phyloP scores from a whole-genome alignment of 2,888 invertebrate species.

The Leuctra nigra region DNA sequence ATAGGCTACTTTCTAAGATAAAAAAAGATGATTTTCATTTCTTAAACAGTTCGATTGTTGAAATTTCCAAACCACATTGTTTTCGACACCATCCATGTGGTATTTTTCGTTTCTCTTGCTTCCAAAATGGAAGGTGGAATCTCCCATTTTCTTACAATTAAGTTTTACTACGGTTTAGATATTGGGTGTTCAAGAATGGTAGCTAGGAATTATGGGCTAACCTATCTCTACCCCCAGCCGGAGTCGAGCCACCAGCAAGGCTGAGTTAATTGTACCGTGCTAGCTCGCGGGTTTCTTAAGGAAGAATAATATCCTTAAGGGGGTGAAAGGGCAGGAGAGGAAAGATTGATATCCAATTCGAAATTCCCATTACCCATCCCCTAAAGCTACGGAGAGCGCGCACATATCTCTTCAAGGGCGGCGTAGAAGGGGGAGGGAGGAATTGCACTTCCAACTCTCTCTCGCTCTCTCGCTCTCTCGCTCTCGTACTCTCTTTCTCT shows the following conservation, averaged over 20 bases:
- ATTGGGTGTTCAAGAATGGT: background rate
- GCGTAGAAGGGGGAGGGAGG: slow-evolving; percentile 8
- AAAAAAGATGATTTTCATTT: too few species aligned
- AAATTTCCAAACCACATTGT: too few species aligned
- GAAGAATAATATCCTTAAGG: slow-evolving; percentile 16
- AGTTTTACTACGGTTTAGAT: background rate
- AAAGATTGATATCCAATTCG: slow-evolving; percentile 29
- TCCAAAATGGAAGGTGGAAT: too few species aligned
- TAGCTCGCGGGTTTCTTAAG: slow-evolving; percentile 16
- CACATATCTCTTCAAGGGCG: slow-evolving; percentile 19
- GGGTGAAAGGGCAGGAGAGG: slow-evolving; percentile 18
- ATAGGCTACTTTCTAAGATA: too few species aligned
- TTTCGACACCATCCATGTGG: too few species aligned
- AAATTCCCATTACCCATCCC: slow-evolving; percentile 29
- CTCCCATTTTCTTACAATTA: background rate
- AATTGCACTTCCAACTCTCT: slow-evolving; percentile 14
- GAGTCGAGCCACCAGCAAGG: background rate
- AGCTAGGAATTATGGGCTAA: background rate
- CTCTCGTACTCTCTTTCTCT: background rate
- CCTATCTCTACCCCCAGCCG: too few species aligned
- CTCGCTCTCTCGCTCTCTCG: background rate
- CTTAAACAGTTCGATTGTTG: too few species aligned
- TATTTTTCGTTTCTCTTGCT: too few species aligned
- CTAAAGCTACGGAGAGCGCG: slow-evolving; percentile 12
- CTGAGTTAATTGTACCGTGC: slow-evolving; percentile 8